phyloP scores from a whole-genome alignment of 2,113 vertebrate species.

The Bufo gargarizans region DNA sequence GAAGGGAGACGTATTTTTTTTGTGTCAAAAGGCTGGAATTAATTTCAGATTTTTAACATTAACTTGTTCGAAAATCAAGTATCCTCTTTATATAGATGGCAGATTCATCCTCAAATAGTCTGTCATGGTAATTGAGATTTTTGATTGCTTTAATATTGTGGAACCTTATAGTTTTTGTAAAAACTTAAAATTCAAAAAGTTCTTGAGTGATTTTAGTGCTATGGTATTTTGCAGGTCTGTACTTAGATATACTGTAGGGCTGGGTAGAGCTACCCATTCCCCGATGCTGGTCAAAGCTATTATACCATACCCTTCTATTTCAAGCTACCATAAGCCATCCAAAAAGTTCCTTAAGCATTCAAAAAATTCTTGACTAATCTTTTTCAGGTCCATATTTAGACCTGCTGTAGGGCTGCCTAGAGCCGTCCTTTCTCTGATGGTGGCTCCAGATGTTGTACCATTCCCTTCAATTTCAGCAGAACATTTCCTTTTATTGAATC shows the following conservation, averaged over 20 bases:
- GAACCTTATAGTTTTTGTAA: background rate
- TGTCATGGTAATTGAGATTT: background rate
- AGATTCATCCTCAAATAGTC: background rate
- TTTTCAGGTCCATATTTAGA: too few relatives aligned
- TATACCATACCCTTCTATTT: too few relatives aligned
- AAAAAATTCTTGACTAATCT: background rate
- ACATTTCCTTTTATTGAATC: background rate
- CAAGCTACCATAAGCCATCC: too few relatives aligned
- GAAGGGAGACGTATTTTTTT: background rate
- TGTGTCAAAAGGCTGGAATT: background rate
- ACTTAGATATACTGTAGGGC: background rate
- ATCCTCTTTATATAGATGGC: background rate
- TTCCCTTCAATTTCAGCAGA: too few relatives aligned
- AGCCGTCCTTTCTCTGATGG: too few relatives aligned
- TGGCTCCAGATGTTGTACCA: background rate
- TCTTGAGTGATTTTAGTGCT: background rate
- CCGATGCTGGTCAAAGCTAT: too few relatives aligned
- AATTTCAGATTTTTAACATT: conserved; percentile 9
- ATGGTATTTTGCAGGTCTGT: background rate
- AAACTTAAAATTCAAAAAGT: background rate
- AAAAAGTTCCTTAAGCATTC: background rate
- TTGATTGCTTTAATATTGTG: background rate
- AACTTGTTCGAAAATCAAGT: background rate
- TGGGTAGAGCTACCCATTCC: too few relatives aligned
- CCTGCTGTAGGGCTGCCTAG: too few relatives aligned